These are phyloP conservation scores for Octodon degus DNA, from an alignment of 2,113 vertebrate species.

Conservation along the genomic window DNA sequence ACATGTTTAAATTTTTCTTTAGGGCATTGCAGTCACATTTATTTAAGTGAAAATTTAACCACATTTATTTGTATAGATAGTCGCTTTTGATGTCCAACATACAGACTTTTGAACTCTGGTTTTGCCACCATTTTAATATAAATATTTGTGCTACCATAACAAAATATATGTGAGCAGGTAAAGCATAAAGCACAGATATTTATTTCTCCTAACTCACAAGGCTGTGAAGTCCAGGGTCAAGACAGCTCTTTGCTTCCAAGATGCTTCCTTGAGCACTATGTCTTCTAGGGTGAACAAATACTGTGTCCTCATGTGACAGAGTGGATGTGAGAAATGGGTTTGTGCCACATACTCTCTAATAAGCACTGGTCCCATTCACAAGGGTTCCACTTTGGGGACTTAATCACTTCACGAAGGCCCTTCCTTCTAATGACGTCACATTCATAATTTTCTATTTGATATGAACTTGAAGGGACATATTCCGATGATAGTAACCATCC, in stretches of 20 bases:
- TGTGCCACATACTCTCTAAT: background rate
- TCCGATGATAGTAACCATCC: too few relatives aligned
- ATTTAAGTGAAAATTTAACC: background rate
- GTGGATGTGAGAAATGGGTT: background rate
- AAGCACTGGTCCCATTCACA: background rate
- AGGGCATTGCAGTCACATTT: background rate
- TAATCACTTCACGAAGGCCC: background rate
- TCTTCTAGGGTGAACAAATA: background rate
- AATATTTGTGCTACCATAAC: background rate
- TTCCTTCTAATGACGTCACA: too few relatives aligned
- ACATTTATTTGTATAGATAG: background rate
- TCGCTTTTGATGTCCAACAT: background rate
- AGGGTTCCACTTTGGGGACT: too few relatives aligned
- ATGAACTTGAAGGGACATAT: background rate
- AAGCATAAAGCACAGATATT: background rate
- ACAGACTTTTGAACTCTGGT: background rate
- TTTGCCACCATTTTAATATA: background rate
- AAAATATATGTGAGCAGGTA: background rate
- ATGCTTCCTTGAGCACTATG: fast-evolving
- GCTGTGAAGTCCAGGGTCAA: background rate
- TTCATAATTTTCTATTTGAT: background rate
- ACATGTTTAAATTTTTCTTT: background rate
- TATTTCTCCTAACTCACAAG: background rate
- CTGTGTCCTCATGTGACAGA: background rate
- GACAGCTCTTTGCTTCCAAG: background rate